Percentiles rank a stretch among this genome's conserved stretches.
Evolutionary conservation across 2,113 vertebrate species (phyloP).

Genomic region (Saccopteryx leptura): DNA sequence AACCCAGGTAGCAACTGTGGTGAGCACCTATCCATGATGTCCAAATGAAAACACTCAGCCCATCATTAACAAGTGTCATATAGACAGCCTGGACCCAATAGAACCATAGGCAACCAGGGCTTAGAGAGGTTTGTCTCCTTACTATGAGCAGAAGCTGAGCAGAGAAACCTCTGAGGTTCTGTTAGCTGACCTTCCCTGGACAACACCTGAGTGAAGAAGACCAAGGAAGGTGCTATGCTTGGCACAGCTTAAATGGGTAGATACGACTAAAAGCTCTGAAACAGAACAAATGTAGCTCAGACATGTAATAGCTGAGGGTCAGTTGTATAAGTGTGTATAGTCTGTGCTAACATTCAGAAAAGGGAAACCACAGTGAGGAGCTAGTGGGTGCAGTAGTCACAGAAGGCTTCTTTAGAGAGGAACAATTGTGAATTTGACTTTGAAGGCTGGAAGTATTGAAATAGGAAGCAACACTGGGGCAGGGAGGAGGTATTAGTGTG

Average conservation of each 20-base stretch:
- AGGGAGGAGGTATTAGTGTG: background rate
- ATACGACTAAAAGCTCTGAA: background rate
- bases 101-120: background rate
- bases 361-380: background rate
- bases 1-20: slow-evolving; percentile 23
- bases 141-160: background rate
- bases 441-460: background rate
- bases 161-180: background rate
- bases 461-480: background rate
- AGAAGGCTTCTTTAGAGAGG: background rate
- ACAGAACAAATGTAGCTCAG: background rate
- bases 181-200: background rate
- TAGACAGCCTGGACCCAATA: background rate
- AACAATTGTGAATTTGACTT: slow-evolving; percentile 44
- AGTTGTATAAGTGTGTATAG: background rate
- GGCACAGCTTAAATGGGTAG: background rate
- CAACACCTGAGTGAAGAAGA: background rate
- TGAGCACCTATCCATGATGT: background rate
- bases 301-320: background rate
- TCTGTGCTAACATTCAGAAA: slow-evolving; percentile 34
- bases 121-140: background rate
- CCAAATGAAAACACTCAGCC: background rate
- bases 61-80: slow-evolving; percentile 9
- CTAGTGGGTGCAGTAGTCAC: background rate
- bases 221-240: background rate